These are phyloP conservation scores for Paelopatides confundens DNA, from an alignment of 53 echinoderm and acorn worm species.

Conservation along the genomic window DNA sequence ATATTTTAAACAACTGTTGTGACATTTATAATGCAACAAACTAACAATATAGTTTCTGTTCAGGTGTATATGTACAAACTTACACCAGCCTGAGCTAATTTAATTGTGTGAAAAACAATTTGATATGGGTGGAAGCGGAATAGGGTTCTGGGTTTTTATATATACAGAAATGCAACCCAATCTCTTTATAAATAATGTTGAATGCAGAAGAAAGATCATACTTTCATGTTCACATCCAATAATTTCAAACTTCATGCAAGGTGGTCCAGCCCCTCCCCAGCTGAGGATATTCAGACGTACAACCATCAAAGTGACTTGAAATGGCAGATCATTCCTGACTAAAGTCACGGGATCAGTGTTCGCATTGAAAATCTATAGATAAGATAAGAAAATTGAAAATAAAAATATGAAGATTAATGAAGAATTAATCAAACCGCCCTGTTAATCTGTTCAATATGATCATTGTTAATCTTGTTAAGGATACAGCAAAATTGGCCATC, in stretches of 20 bases:
- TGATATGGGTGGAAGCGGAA: no score
- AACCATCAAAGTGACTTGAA: not conserved
- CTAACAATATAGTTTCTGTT: no score
- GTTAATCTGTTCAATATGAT: no score
- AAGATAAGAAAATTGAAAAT: no score
- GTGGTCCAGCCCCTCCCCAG: constrained; percentile 11
- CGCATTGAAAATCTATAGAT: constrained; percentile 5
- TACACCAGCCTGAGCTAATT: not conserved
- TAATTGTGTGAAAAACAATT: no score
- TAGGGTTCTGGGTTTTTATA: not conserved
- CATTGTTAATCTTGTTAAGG: no score
- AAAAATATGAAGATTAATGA: no score
- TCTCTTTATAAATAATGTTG: not conserved
- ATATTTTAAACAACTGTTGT: no score
- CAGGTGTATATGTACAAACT: no score
- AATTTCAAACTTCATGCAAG: constrained; percentile 32
- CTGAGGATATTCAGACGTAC: not conserved
- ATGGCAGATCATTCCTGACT: constrained; percentile 17
- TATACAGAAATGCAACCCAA: not conserved
- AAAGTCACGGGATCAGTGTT: not conserved
- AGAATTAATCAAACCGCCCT: no score
- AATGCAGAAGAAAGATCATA: not conserved
- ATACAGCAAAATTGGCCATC: no score
- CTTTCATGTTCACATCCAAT: constrained; percentile 13
- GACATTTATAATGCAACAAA: no score